These are phyloP conservation scores for Tachyglossus aculeatus DNA, from an alignment of 2,797 vertebrate species.

Conservation along the genomic window DNA sequence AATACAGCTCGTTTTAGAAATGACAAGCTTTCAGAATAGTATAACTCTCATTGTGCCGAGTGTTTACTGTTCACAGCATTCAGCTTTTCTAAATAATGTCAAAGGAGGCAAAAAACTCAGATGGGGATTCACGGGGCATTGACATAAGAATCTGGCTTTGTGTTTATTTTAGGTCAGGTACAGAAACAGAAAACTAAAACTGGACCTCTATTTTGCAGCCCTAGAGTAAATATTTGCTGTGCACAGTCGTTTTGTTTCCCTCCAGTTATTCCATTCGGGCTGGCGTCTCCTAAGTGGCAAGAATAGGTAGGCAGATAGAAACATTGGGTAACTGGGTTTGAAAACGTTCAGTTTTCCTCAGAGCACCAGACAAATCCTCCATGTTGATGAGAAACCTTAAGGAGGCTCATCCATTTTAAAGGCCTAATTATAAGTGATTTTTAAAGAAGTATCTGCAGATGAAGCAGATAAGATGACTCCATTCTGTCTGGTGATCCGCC, in stretches of 20 bases:
- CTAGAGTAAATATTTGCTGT: neutral
- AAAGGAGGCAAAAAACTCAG: neutral
- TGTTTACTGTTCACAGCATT: neutral
- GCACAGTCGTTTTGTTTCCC: accelerated
- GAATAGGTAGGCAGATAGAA: neutral
- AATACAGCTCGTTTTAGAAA: neutral
- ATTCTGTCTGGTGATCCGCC: conserved; percentile 52
- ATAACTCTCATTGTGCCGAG: neutral
- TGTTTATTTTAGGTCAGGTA: neutral
- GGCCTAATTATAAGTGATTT: conserved; percentile 67
- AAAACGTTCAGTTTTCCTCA: conserved; percentile 32
- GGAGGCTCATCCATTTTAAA: conserved; percentile 47
- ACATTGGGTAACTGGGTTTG: neutral
- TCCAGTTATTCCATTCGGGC: neutral
- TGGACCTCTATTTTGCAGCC: neutral
- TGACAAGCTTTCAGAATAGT: neutral
- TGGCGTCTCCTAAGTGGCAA: neutral
- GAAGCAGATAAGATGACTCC: conserved; percentile 69
- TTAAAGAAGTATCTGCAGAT: conserved; percentile 66
- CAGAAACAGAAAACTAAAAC: accelerated
- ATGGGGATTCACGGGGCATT: accelerated
- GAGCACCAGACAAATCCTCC: neutral
- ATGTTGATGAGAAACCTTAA: conserved; percentile 42
- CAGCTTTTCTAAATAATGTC: neutral
- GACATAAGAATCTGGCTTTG: neutral